Base-by-base conservation (phyloP, 2,797 vertebrate species). In the Acrossocheilus wenchowensis region DNA sequence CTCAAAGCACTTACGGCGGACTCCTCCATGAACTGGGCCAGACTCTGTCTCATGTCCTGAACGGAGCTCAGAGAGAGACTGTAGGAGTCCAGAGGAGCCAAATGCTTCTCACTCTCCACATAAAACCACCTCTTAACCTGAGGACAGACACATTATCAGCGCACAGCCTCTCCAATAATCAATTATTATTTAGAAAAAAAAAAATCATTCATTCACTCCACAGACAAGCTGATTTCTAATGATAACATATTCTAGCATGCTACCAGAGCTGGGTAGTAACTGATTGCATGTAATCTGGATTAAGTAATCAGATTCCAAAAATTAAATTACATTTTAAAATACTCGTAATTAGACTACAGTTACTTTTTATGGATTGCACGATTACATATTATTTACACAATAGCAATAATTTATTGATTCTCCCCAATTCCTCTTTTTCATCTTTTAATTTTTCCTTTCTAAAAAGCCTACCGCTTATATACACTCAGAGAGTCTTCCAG, bases 81-180 rank as follows among this genome's bases (percentile, higher is more conserved):
- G 5, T 94, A 82, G 0, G 93, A 93, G 74, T 96, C 94, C 89
- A 96, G 81, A 34, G 95, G 90, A 4, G 54, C 34, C 36, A 95
- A 91, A 45, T 94, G 93, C 85, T 94, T 95, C 90, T 96, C 94
- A 74, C 89, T 94, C 64, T 96, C 94, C 23, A 92, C 87, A 87
- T 92, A 95, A 91, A 96, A 96, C 96, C 96, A 96, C 2, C 90
- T 84, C 89, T 95, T 96, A 77, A 96, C 94, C 96, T 96, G 89
- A 68, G 8, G 2, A 48, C 19, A 85, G 23, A 72, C 2, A 26
- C 45, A 52, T 66, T 0, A 62, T 30, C n/a, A 60, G 45, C 52
- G 2, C 50, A 23, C 1, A 41, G 30, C 8, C 52, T 60, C 26
- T 34, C 17, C 26, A 36, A 77, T 12, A 34, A 52, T 36, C 17